Base-by-base conservation (phyloP, 2,888 invertebrate species). In the Diarsia rubi region DNA sequence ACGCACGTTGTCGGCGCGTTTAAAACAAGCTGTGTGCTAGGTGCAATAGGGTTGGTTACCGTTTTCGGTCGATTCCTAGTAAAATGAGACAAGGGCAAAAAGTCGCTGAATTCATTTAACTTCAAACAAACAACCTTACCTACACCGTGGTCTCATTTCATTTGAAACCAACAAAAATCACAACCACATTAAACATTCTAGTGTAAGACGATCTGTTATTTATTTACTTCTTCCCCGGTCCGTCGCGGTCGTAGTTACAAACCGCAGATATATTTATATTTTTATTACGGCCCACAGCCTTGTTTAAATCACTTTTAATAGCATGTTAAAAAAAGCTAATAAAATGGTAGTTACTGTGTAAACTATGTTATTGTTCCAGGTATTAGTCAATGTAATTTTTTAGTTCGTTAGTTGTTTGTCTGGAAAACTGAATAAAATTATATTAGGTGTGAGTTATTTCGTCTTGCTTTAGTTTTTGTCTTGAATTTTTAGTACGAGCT, bases 281-380 rank as follows among this genome's bases (percentile, higher is more conserved):
- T 80, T 82, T 75, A 82, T 59, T 67, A 74, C 65, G 12, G 44
- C 63, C 37, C 27, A 27, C 63, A 73, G 57, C 73, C 73, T 82
- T 64, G 81, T 69, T 72, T 87, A 88, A 85, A 88, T 86, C 86
- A 84, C 60, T 81, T 87, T 87, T 88, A 82, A 86, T 79, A 79
- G 78, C 59, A 78, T 74, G 82, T 82, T 79, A 87, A 88, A 85
- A 63, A 70, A 57, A 82, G 75, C 69, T 86, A 84, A 83, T 82
- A 84, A 86, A 85, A 84, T 52, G 14, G 37, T 68, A 72, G 72
- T 74, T 79, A 81, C 72, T 77, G 68, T 75, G 54, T 42, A 79
- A 83, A 75, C 21, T 44, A 19, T 81, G 81, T 82, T 84, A 80
- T 70, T 78, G 69, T 79, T 73, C 57, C 49, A 19, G 31, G 66